Evolutionary conservation across 2,888 invertebrate genomes (phyloP), one percentile per base, ranked within the genome.

Genomic region (Protula sp.): DNA sequence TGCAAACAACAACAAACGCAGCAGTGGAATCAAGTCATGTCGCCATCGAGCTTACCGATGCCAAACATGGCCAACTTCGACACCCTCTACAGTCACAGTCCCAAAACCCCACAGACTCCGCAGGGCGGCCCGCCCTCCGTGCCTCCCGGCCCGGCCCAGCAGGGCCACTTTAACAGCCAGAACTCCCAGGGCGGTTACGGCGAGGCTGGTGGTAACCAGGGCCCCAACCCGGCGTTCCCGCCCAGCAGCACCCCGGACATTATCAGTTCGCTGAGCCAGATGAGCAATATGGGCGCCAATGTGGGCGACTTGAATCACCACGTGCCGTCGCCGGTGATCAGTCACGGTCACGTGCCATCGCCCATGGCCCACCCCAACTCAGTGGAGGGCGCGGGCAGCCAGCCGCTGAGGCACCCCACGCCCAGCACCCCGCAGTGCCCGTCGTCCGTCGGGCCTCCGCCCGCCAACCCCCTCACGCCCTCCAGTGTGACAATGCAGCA

Each of bases 51-150:
- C 74, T 94, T 92, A 89, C 91, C 90, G 71, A 86, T 94, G 83
- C 94, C 94, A 3, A 93, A 93, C 30, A 91, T 91, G 89, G 90
- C 88, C 82, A 89, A 87, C 74, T 94, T 93, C 93, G 93, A 93
- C 77, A 70, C 76, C 66, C 47, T 31, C 54, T 48, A 52, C 31
- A 4, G 22, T 5, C 53, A 30, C 5, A 45, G 55, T 24, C 45
- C 55, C 3, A 5, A 22, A 9, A 55, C 55, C 14, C 55, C 55
- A 5, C 55, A 53, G 26, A 14, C 24, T 14, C 50, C 38, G 19
- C 38, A 38, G 38, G 38, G 38, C 9, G 38, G 38, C 9, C 38
- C 38, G 19, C 30, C 59, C 30, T 48, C 26, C 47, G 47, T 45
- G 24, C 47, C 24, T 3, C 55, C 47, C 26, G 45, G 30, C 22